Base-by-base conservation (phyloP, 2,888 invertebrate species). In the Anagyrus pseudococci region DNA sequence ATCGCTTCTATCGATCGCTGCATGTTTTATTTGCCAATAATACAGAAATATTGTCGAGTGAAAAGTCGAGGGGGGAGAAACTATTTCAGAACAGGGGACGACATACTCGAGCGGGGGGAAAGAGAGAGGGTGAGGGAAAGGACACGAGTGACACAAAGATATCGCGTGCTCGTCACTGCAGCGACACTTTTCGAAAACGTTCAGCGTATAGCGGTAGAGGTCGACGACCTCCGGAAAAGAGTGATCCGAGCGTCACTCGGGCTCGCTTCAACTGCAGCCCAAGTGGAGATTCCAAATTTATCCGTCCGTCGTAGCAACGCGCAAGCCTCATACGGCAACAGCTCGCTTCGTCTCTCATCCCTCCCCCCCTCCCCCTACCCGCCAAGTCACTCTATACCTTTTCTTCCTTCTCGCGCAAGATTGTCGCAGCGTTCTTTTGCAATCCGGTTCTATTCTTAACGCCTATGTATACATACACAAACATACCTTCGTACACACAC, bases 251-350 rank as follows among this genome's bases (percentile, higher is more conserved):
- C 40, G 26, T 49, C 41, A 37, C 55, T 49, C 54, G 23, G 25
- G 22, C 41, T 22, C 41, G n/a, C 20, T 3, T 29, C 29, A 10
- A 10, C 29, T 29, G 29, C 29, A 29, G 29, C 29, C 29, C 6
- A 4, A 29, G n/a, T 10, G 29, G 29, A 29, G 49, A 64, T 64
- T 70, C 67, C 68, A 71, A 70, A 71, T 72, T 72, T 70, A 70
- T 69, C 67, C 69, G 65, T 71, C 67, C 66, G 64, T 57, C 64
- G 67, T 10, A 10, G 10, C 29, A 4, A 29, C 29, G 10, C 29
- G 29, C 29, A 4, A 29, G 64, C 62, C 57, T 58, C 44, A 44
- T 41, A 22, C 29, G 29, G 47, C 46, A 40, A 13, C 23, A n/a
- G 25, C 40, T 57, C 44, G 15, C 29, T n/a, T 33, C 23, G 47